phyloP scores from a whole-genome alignment of 2,113 vertebrate species.

The Dasyurus viverrinus region DNA sequence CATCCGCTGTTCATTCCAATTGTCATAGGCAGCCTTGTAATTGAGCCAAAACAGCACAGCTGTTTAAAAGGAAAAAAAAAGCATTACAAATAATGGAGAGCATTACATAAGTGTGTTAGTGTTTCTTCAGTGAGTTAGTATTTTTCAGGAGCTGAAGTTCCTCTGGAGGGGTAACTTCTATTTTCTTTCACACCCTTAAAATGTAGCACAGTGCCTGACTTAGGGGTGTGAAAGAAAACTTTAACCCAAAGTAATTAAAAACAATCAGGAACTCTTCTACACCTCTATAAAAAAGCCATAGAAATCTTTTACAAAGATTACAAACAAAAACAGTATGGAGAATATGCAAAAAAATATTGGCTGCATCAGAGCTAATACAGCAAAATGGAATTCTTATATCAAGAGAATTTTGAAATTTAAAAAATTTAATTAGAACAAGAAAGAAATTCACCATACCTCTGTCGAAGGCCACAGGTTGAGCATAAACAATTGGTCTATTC shows the following conservation, averaged over 20 bases:
- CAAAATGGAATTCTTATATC: neutral
- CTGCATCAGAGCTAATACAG: neutral
- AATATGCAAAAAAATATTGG: neutral
- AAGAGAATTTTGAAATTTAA: neutral
- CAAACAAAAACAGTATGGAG: slow-evolving; percentile 23
- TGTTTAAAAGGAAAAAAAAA: slow-evolving; percentile 76
- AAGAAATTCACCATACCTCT: slow-evolving; percentile 87
- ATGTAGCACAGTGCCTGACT: neutral
- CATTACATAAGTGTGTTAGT: neutral
- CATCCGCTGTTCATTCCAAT: slow-evolving; percentile 98
- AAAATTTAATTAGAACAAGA: neutral
- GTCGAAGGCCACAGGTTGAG: slow-evolving; percentile 98
- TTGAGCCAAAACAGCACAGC: slow-evolving; percentile 99
- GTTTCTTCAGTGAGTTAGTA: neutral
- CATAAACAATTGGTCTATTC: slow-evolving; percentile 97
- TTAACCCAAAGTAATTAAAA: too few relatives aligned
- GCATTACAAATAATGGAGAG: slow-evolving; percentile 12
- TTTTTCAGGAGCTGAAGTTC: neutral
- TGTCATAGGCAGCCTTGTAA: slow-evolving; percentile 98
- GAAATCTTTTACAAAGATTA: neutral
- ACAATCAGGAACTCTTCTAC: neutral
- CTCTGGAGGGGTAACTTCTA: neutral
- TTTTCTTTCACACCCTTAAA: neutral
- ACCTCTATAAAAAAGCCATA: slow-evolving; percentile 33
- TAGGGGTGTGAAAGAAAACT: too few relatives aligned